Percentiles rank a stretch among this genome's conserved stretches.
Evolutionary conservation across 2,113 vertebrate genomes (phyloP).

Genomic region (Cercocebus atys): DNA sequence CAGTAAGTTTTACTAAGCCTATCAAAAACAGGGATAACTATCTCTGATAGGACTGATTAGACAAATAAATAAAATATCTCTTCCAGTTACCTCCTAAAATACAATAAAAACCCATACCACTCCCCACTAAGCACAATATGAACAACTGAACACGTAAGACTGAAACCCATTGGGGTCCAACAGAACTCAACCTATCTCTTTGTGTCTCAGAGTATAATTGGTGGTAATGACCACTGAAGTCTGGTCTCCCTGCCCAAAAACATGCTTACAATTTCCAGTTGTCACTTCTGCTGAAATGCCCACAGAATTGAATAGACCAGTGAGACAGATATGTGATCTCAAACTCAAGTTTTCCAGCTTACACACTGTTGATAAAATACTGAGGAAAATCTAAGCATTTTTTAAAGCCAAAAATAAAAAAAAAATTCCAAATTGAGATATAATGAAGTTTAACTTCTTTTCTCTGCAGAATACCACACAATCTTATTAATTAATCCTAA

Average conservation of each 20-base stretch:
- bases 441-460: conserved; percentile 15
- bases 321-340: not conserved
- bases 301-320: not conserved
- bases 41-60: not conserved
- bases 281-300: not conserved
- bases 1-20: not conserved
- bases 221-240: not conserved
- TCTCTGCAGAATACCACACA: not conserved
- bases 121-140: not conserved
- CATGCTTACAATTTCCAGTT: not conserved
- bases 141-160: not conserved
- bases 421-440: conserved; percentile 6
- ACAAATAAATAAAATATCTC: conserved; percentile 16
- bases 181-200: not conserved
- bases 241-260: not conserved
- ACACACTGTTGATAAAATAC: not conserved
- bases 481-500: conserved; percentile 13
- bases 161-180: not conserved
- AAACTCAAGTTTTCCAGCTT: not conserved
- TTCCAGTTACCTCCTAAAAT: not conserved
- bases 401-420: not conserved
- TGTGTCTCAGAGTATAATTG: not conserved
- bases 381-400: conserved; percentile 1
- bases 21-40: not conserved
- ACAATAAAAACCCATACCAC: not conserved